phyloP scores from a whole-genome alignment of 2,888 invertebrate species.

The Oscheius sp. region DNA sequence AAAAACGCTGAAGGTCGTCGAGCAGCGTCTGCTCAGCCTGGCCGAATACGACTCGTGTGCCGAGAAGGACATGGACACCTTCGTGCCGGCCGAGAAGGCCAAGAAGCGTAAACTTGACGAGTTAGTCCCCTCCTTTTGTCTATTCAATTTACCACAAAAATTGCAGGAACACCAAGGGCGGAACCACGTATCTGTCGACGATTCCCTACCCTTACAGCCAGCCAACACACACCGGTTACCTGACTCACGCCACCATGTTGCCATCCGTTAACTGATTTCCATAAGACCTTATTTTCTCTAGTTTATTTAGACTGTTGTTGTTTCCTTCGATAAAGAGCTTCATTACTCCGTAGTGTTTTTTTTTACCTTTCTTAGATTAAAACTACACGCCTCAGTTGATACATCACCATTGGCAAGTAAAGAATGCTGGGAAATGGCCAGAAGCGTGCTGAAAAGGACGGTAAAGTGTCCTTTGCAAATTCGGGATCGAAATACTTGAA shows the following conservation, averaged over 20 bases:
- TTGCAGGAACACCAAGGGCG: slow-evolving; percentile 4
- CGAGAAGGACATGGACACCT: slow-evolving; percentile 36
- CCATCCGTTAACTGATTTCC: slow-evolving; percentile 36
- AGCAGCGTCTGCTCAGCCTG: slow-evolving; percentile 47
- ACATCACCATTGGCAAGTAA: too few relatives aligned
- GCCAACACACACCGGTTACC: slow-evolving; percentile 94
- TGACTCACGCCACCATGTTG: slow-evolving; percentile 89
- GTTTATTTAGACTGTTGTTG: not conserved
- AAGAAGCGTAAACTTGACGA: slow-evolving; percentile 30
- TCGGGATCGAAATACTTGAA: too few relatives aligned
- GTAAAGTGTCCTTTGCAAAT: too few relatives aligned
- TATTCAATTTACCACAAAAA: not conserved
- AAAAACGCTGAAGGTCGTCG: slow-evolving; percentile 49
- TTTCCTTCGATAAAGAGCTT: not conserved
- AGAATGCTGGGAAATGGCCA: too few relatives aligned
- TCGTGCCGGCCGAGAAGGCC: slow-evolving; percentile 31
- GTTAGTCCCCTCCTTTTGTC: slow-evolving; percentile 5
- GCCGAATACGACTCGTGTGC: slow-evolving; percentile 53
- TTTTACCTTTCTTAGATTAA: not conserved
- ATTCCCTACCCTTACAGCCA: slow-evolving; percentile 79
- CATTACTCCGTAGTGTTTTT: not conserved
- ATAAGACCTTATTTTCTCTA: not conserved
- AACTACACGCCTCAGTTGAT: too few relatives aligned
- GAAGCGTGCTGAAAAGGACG: too few relatives aligned
- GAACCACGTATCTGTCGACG: slow-evolving; percentile 24